These are phyloP conservation scores for Enteromius unitaeniatus DNA, from an alignment of 2,797 vertebrate species.

Conservation along the genomic window DNA sequence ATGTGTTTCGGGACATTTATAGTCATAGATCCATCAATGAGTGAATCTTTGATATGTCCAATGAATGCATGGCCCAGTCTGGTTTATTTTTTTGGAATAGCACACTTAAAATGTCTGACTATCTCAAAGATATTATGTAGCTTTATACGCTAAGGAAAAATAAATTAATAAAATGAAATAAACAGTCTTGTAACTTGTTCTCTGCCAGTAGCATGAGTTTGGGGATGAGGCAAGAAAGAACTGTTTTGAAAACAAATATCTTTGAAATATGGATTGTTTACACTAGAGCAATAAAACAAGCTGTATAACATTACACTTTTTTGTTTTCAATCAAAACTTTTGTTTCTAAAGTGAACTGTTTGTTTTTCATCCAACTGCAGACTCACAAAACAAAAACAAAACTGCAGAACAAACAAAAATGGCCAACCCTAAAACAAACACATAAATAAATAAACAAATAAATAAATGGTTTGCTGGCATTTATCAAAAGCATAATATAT, in stretches of 20 bases:
- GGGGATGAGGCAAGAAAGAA: not conserved
- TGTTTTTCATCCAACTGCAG: not conserved
- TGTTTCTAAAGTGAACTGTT: not conserved
- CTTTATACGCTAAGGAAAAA: too few relatives aligned
- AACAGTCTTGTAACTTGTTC: not conserved
- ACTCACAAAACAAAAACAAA: not conserved
- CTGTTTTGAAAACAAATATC: not conserved
- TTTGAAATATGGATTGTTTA: not conserved
- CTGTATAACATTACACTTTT: not conserved
- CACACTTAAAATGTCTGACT: not conserved
- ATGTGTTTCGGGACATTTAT: constrained; percentile 22
- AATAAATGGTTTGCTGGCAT: not conserved
- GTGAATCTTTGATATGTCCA: not conserved
- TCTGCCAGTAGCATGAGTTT: not conserved
- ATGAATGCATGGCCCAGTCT: not conserved
- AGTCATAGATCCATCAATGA: constrained; percentile 21
- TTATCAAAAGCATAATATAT: not conserved
- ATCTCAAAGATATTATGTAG: not conserved
- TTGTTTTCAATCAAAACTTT: not conserved
- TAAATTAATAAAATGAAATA: too few relatives aligned
- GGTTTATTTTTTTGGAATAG: not conserved
- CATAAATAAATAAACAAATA: not conserved
- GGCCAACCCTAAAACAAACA: not conserved
- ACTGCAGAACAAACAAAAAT: not conserved
- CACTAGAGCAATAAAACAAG: too few relatives aligned